Evolutionary conservation across 2,797 vertebrate species (phyloP).

Genomic region (Zenarchopterus dispar): DNA sequence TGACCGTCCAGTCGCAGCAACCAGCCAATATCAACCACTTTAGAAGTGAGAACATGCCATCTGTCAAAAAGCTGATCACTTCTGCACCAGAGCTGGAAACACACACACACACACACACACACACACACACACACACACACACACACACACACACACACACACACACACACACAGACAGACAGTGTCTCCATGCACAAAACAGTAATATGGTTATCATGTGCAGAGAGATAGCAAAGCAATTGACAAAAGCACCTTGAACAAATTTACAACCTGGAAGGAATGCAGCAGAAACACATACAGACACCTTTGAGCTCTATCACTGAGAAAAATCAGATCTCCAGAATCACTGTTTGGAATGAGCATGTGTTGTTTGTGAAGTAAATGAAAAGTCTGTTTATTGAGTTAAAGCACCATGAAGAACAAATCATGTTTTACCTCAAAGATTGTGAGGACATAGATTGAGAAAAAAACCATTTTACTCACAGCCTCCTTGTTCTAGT

Average conservation of each 20-base stretch:
- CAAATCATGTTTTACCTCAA: constrained; percentile 18
- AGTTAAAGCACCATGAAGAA: constrained; percentile 28
- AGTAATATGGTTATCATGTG: constrained; percentile 8
- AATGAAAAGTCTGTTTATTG: constrained; percentile 36
- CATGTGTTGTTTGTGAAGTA: constrained; percentile 43
- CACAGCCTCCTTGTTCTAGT: background rate
- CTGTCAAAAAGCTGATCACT: constrained; percentile 67
- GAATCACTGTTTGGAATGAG: constrained; percentile 32
- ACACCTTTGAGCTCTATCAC: constrained; percentile 24
- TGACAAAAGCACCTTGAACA: constrained; percentile 17
- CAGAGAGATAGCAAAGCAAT: background rate
- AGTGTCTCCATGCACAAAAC: constrained; percentile 17
- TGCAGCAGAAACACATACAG: constrained; percentile 11
- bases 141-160: constrained; percentile 13
- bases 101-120: constrained; percentile 1
- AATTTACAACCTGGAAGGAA: constrained; percentile 26
- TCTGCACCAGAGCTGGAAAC: constrained; percentile 40
- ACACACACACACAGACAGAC: background rate
- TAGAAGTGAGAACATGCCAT: constrained; percentile 73
- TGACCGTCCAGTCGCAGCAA: constrained; percentile 67
- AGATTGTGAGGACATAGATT: constrained; percentile 20
- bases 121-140: background rate
- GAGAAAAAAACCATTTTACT: constrained; percentile 23
- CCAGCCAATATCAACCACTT: constrained; percentile 69
- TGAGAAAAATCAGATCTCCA: constrained; percentile 33